phyloP scores from a whole-genome alignment of 2,888 invertebrate genomes.

The Dicycla oo region DNA sequence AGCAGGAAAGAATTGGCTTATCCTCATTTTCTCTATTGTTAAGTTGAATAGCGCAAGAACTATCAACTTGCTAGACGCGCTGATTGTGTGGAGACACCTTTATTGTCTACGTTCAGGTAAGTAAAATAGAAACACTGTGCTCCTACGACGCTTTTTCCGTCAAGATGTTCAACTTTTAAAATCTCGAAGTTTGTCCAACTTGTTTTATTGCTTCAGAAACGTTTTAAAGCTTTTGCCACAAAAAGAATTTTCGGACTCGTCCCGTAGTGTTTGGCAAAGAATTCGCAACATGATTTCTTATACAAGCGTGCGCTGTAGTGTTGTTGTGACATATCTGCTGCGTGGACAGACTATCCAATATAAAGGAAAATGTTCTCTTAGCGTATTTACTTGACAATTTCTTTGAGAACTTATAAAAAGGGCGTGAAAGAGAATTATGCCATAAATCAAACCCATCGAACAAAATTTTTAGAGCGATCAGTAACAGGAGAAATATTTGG shows the following conservation, averaged over 20 bases:
- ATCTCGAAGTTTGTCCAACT: slow-evolving; percentile 78
- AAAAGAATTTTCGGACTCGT: slow-evolving; percentile 69
- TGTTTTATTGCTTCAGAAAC: slow-evolving; percentile 74
- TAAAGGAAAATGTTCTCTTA: slow-evolving; percentile 63
- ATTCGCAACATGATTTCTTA: slow-evolving; percentile 61
- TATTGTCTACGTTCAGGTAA: slow-evolving; percentile 88
- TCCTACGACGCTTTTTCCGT: slow-evolving; percentile 81
- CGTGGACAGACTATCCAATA: slow-evolving; percentile 46
- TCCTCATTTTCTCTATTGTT: slow-evolving; percentile 89
- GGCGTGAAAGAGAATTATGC: slow-evolving; percentile 82
- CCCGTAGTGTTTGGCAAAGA: slow-evolving; percentile 54
- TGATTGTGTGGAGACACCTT: slow-evolving; percentile 88
- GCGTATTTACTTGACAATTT: slow-evolving; percentile 70
- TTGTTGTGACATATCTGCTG: slow-evolving; percentile 53
- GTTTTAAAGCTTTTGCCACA: slow-evolving; percentile 73
- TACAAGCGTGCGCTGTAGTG: slow-evolving; percentile 50
- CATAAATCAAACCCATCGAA: slow-evolving; percentile 85
- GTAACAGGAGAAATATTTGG: slow-evolving; percentile 84
- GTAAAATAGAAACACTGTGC: slow-evolving; percentile 83
- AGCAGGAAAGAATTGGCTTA: slow-evolving; percentile 87
- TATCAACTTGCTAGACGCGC: slow-evolving; percentile 86
- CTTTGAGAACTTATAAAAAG: slow-evolving; percentile 76
- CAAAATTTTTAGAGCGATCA: slow-evolving; percentile 78
- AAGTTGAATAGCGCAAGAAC: slow-evolving; percentile 87
- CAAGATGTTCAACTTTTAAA: slow-evolving; percentile 84